Evolutionary conservation across 2,113 vertebrate species (phyloP), one percentile per base, ranked within the genome.

Genomic region (Calidris pygmaea): DNA sequence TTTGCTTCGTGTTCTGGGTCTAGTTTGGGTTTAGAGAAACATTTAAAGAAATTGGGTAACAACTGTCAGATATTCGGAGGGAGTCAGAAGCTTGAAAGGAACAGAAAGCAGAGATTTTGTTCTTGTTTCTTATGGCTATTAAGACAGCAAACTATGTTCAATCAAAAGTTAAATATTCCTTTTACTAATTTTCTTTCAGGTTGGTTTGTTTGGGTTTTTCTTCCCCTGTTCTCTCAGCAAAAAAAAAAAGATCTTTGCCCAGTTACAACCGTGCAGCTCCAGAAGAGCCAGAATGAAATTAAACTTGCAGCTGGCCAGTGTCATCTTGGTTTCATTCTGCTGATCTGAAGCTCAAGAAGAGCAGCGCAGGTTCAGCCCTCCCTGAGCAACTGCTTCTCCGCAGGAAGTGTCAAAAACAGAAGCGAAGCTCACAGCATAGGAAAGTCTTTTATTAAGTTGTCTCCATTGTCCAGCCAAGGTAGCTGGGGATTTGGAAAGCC

Each of bases 341-440:
- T 15, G 21, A 88, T 41, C 39, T 52, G 56, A 68, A 84, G 70
- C 78, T 80, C 47, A 24, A 9, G 37, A 86, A 62, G 32, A 80
- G 58, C 62, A 87, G 59, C 20, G 7, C 32, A 59, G 52, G 79
- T 34, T 68, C 85, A 56, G 41, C 45, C 48, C 43, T 43, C 9
- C 9, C 89, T 7, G 3, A 6, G 62, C 19, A 56, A 48, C 48
- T 22, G 3, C 60, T 29, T 15, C 81, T 55, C 78, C 5, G 10
- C 35, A 70, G 85, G 67, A 93, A 93, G 79, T 3, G 35, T 32
- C 83, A 87, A 90, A 95, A 95, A 8, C 72, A 97, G 79, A 93
- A 94, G 79, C 30, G 63, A 94, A 91, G 71, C 82, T 76, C 74
- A 23, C 30, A 63, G 55, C 27, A 37, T 3, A 79, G 35, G 47